Conservation (phyloP, 2,113 vertebrate genomes). For the Datnioides undecimradiatus region DNA sequence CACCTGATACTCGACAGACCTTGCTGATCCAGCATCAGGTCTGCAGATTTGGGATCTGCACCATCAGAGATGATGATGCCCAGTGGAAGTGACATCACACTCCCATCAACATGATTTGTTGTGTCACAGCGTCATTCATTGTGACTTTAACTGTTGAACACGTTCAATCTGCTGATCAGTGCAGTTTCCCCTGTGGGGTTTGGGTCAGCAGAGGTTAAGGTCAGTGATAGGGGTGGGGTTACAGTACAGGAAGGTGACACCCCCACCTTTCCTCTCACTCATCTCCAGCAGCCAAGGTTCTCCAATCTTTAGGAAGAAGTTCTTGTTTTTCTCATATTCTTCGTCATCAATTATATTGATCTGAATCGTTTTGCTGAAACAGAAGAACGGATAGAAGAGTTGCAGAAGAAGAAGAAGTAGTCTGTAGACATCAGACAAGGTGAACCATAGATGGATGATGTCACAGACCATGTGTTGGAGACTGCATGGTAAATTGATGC, state of each 20-base stretch:
- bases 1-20: too few relatives aligned
- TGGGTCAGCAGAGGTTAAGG: conserved; percentile 23
- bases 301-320: conserved; percentile 96
- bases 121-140: too few relatives aligned
- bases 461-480: not conserved
- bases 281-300: conserved; percentile 97
- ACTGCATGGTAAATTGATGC: too few relatives aligned
- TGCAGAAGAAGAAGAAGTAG: conserved; percentile 46
- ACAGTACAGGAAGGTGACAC: conserved; percentile 77
- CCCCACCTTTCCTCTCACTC: conserved; percentile 99
- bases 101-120: too few relatives aligned
- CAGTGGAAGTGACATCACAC: not conserved
- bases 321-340: conserved; percentile 99
- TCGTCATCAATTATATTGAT: conserved; percentile 99
- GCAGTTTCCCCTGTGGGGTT: conserved; percentile 3
- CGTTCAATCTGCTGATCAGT: not conserved
- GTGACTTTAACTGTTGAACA: not conserved
- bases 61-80: too few relatives aligned
- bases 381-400: conserved; percentile 69
- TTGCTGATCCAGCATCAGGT: too few relatives aligned
- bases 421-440: not conserved
- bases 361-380: conserved; percentile 95
- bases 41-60: too few relatives aligned
- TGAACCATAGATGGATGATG: not conserved
- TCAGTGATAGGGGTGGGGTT: conserved; percentile 69